Conservation (phyloP, 2,888 invertebrate species). For the Amblyjoppa fuscipennis region DNA sequence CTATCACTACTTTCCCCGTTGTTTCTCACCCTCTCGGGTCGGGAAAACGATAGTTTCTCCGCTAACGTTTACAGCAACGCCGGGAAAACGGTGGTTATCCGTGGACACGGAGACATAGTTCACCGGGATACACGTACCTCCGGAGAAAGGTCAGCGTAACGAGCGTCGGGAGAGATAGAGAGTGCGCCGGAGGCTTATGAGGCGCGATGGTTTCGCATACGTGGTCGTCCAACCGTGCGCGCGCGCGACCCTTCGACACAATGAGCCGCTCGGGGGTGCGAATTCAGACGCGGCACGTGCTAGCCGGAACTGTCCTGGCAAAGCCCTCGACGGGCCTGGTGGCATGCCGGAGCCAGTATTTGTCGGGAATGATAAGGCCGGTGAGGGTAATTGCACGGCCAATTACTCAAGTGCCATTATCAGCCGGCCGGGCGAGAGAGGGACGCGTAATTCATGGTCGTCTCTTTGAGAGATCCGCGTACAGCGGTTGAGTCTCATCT, state of each 20-base stretch:
- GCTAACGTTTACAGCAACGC: slow-evolving; percentile 36
- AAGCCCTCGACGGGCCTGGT: slow-evolving; percentile 13
- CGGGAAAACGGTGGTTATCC: not conserved
- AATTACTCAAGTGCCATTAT: slow-evolving; percentile 66
- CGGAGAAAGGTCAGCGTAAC: slow-evolving; percentile 25
- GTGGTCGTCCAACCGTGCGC: slow-evolving; percentile 18
- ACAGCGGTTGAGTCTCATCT: slow-evolving; percentile 7
- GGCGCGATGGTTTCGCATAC: slow-evolving; percentile 22
- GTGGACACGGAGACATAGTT: not conserved
- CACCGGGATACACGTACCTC: not conserved
- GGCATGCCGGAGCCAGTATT: slow-evolving; percentile 35
- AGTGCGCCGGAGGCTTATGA: not conserved
- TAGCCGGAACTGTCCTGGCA: not conserved
- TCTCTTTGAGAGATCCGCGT: slow-evolving; percentile 38
- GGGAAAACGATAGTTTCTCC: slow-evolving; percentile 10
- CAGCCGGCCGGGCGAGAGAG: slow-evolving; percentile 30
- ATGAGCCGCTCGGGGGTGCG: slow-evolving; percentile 57
- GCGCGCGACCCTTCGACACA: slow-evolving; percentile 56
- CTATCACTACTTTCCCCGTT: slow-evolving; percentile 23
- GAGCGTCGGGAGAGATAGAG: slow-evolving; percentile 20
- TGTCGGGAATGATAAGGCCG: slow-evolving; percentile 61
- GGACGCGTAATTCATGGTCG: slow-evolving; percentile 49
- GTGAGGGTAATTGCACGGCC: slow-evolving; percentile 61
- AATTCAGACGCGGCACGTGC: slow-evolving; percentile 57
- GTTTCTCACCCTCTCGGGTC: slow-evolving; percentile 16